phyloP scores from a whole-genome alignment of 2,113 vertebrate species.

The Orycteropus afer region DNA sequence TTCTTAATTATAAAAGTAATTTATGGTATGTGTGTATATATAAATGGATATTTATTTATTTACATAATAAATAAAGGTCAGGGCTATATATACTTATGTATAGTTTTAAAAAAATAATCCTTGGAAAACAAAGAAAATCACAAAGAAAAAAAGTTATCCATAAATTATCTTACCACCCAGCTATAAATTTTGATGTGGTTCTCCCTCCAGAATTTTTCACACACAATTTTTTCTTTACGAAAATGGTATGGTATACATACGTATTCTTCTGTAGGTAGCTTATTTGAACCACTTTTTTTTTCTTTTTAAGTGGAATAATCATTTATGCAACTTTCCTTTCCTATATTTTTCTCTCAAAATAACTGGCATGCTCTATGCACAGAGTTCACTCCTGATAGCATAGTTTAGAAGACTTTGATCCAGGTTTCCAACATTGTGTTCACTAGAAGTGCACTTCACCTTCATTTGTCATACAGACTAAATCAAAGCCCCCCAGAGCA shows the following conservation, averaged over 20 bases:
- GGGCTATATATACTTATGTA: too few species aligned
- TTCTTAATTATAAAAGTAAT: conserved; percentile 42
- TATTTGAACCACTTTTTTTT: not conserved
- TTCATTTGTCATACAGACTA: conserved; percentile 36
- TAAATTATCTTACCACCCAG: not conserved
- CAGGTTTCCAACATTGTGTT: not conserved
- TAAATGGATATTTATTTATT: too few species aligned
- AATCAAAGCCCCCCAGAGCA: not conserved
- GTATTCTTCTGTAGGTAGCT: not conserved
- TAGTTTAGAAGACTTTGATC: conserved; percentile 55
- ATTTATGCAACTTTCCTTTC: not conserved
- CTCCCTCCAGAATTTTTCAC: not conserved
- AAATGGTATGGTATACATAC: not conserved
- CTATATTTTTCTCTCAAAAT: conserved; percentile 50
- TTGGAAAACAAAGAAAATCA: conserved; percentile 29
- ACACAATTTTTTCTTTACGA: conserved; percentile 37
- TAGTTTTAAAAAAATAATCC: too few species aligned
- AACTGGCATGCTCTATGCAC: not conserved
- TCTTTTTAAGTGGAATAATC: not conserved
- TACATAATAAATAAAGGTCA: too few species aligned
- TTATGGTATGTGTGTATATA: not conserved
- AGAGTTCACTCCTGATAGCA: conserved; percentile 25
- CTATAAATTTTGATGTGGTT: conserved; percentile 11
- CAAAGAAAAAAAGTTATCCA: not conserved
- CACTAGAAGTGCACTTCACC: conserved; percentile 13